A percentile compares a stretch with the other conserved stretches of the same genome.
Conservation (phyloP, 2,888 invertebrate genomes). For the Dastarcus helophoroides region DNA sequence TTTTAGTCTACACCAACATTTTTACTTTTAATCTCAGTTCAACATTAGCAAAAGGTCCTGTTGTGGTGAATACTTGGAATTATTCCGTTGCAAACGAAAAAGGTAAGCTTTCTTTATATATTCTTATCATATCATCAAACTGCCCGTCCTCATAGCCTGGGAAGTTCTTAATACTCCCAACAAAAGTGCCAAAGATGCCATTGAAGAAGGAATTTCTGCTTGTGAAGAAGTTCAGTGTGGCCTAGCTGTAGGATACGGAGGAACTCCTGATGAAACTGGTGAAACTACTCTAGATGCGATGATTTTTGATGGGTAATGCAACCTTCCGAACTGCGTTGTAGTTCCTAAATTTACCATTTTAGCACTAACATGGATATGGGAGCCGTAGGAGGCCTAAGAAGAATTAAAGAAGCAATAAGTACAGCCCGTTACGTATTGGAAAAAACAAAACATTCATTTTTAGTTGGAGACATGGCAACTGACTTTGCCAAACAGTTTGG, state of each 20-base stretch:
- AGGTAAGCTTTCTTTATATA: slow-evolving; percentile 19
- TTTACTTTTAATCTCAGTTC: no score
- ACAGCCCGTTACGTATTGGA: slow-evolving; percentile 87
- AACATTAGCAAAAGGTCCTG: slow-evolving; percentile 17
- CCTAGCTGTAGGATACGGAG: slow-evolving; percentile 90
- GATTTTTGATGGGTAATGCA: slow-evolving; percentile 98
- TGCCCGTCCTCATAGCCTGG: slow-evolving; percentile 52
- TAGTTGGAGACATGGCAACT: slow-evolving; percentile 83
- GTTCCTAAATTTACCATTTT: slow-evolving; percentile 15
- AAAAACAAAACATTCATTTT: slow-evolving; percentile 76
- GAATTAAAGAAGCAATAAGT: slow-evolving; percentile 77
- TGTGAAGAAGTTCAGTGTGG: slow-evolving; percentile 88
- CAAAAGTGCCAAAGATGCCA: slow-evolving; percentile 60
- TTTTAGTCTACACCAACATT: no score
- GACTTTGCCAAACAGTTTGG: slow-evolving; percentile 86
- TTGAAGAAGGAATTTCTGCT: slow-evolving; percentile 71
- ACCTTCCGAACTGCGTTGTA: neutral
- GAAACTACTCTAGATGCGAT: slow-evolving; percentile 95
- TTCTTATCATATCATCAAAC: no score
- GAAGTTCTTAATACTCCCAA: slow-evolving; percentile 38
- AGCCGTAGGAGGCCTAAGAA: slow-evolving; percentile 72
- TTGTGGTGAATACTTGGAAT: slow-evolving; percentile 28
- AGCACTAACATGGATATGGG: slow-evolving; percentile 73
- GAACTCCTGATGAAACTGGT: slow-evolving; percentile 91
- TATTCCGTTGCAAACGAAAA: slow-evolving; percentile 22